Evolutionary conservation across 2,888 invertebrate genomes (phyloP).

Genomic region (Spialia ferax): DNA sequence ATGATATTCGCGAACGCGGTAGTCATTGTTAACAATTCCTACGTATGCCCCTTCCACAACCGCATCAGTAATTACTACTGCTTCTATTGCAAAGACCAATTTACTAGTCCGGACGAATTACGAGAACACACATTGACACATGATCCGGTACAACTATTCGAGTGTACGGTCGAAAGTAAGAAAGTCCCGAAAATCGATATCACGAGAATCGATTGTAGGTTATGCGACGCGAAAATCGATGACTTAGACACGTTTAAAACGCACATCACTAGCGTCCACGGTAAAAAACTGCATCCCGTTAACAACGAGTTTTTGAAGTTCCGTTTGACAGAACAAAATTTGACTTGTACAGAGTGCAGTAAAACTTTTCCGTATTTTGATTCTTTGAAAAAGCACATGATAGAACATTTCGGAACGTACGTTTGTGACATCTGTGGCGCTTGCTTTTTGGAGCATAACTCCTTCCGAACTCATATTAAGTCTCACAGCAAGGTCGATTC

Average conservation of each 20-base stretch:
- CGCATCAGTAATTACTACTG: slow-evolving; percentile 77
- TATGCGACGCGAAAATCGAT: slow-evolving; percentile 70
- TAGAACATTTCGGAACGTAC: slow-evolving; percentile 72
- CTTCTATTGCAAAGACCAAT: slow-evolving; percentile 75
- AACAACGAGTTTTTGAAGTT: slow-evolving; percentile 73
- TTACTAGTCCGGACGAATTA: slow-evolving; percentile 71
- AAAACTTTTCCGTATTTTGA: slow-evolving; percentile 71
- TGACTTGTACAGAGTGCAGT: slow-evolving; percentile 72
- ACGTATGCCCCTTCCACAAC: slow-evolving; percentile 73
- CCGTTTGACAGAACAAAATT: slow-evolving; percentile 63
- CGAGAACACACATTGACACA: slow-evolving; percentile 72
- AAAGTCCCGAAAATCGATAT: slow-evolving; percentile 78
- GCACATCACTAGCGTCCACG: slow-evolving; percentile 63
- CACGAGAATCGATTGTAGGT: slow-evolving; percentile 72
- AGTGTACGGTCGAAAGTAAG: slow-evolving; percentile 67
- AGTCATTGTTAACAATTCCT: slow-evolving; percentile 69
- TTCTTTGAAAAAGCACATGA: slow-evolving; percentile 73
- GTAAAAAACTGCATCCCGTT: slow-evolving; percentile 57
- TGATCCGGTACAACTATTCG: slow-evolving; percentile 64
- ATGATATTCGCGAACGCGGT: slow-evolving; percentile 68
- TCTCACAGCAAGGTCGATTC: slow-evolving; percentile 77
- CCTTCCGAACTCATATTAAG: slow-evolving; percentile 74
- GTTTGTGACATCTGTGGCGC: slow-evolving; percentile 78
- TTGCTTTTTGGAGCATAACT: slow-evolving; percentile 76
- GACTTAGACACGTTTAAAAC: slow-evolving; percentile 62